Base-by-base conservation (phyloP, 2,113 vertebrate species). In the Phaetusa simplex region DNA sequence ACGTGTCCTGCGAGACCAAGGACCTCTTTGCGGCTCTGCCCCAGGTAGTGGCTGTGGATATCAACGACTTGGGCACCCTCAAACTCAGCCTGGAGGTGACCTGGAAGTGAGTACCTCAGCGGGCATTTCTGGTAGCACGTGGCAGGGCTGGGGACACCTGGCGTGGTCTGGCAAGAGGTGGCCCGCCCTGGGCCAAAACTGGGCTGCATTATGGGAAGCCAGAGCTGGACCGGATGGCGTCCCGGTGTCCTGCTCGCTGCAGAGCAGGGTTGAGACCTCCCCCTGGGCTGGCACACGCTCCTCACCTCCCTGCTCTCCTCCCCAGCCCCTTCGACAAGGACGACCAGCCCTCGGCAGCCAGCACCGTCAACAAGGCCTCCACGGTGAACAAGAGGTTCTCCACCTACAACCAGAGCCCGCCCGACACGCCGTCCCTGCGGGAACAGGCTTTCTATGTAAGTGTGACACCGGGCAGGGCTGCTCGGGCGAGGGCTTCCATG, bases 361-460 rank as follows among this genome's bases (percentile, higher is more conserved):
- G 98, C 96, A 98, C 98, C 0, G 99, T 99, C 93, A 99, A 98
- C 97, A 99, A 99, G 95, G 97, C 99, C 34, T 98, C 99, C 66
- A 98, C 98, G 0, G 99, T 99, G 96, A 99, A 98, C 95, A 99
- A 99, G 96, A 98, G 99, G 71, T 99, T 99, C 96, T 99, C 99
- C 52, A 99, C 99, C 61, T 99, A 99, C 88, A 99, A 99, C 97
- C 99, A 99, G 98, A 99, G 99, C 89, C 99, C 99, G 0, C 99
- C 99, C 7, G 99, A 99, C 89, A 99, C 99, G 0, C 99, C 99
- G 0, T 99, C 99, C 12, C 96, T 99, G 96, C 98, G 99, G 71
- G 99, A 99, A 91, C 99, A 99, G 97, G 99, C 99, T 61, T 99
- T 99, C 97, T 99, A 99, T 62, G 99, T 99, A 97, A 99, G 99